phyloP scores from a whole-genome alignment of 2,888 invertebrate genomes.

The Netelia melanura region DNA sequence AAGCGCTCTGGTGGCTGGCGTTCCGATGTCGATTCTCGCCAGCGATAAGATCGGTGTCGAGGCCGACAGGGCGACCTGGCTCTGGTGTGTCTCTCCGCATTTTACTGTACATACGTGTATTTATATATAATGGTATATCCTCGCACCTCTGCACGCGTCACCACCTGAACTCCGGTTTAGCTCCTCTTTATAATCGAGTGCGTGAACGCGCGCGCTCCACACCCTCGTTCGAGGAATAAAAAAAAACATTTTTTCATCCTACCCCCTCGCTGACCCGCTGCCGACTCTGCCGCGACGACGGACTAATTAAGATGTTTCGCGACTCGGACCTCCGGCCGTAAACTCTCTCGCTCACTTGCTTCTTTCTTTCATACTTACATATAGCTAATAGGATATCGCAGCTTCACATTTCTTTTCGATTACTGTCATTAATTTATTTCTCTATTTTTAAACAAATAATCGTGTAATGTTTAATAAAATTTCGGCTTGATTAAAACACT shows the following conservation, averaged over 20 bases:
- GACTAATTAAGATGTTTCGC: slow-evolving; percentile 62
- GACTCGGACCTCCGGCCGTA: slow-evolving; percentile 19
- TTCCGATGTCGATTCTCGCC: slow-evolving; percentile 68
- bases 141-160: slow-evolving; percentile 45
- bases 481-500: too few relatives aligned
- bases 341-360: slow-evolving; percentile 38
- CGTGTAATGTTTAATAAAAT: too few relatives aligned
- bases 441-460: too few relatives aligned
- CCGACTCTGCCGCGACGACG: slow-evolving; percentile 2
- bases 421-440: too few relatives aligned
- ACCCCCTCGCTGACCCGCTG: not conserved
- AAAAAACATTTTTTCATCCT: slow-evolving; percentile 19
- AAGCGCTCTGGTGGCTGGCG: slow-evolving; percentile 61
- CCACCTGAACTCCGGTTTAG: slow-evolving; percentile 57
- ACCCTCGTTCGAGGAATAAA: slow-evolving; percentile 49
- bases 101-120: slow-evolving; percentile 2
- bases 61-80: slow-evolving; percentile 63
- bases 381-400: slow-evolving; percentile 5
- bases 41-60: slow-evolving; percentile 71
- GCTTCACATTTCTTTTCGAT: too few relatives aligned
- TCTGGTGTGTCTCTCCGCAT: slow-evolving; percentile 29
- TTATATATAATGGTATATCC: slow-evolving; percentile 10
- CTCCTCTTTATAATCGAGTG: slow-evolving; percentile 56
- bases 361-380: slow-evolving; percentile 26
- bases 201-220: slow-evolving; percentile 52